Base-by-base conservation (phyloP, 2,888 invertebrate species). In the Lissonota sp. region DNA sequence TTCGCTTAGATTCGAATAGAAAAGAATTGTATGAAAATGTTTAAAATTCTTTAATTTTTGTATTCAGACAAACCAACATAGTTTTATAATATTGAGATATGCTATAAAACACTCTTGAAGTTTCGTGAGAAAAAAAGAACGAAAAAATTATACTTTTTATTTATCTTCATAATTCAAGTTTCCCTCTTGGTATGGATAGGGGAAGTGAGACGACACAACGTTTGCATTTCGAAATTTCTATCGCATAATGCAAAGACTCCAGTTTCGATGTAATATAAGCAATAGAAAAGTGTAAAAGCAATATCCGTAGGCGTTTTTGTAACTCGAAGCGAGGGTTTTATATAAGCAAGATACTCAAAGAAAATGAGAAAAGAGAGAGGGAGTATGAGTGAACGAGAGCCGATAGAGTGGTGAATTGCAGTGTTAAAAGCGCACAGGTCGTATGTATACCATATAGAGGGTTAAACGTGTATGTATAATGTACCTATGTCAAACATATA, bases 351-450 rank as follows among this genome's bases (percentile, higher is more conserved):
- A 16, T 44, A 40, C 40, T 60, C 16, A 53, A 12, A 57, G 46
- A 42, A 40, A 57, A 44, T 51, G 26, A 57, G 44, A 62, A 26
- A 26, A 26, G 10, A n/a, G 51, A 39, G 39, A 55, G 44, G 37
- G 66, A 39, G 14, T 46, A 57, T 10, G 14, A 16, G 64, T 16
- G 46, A 39, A 60, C 26, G 16, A 53, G 57, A 46, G 72, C 64
- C 70, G 67, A 62, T 58, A 53, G 63, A 75, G 74, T 53, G 60
- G 78, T 46, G 57, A 73, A 77, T 75, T 63, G 74, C 77, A 14
- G 46, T 51, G 69, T 80, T 79, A 80, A 79, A 82, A 71, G 71
- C 67, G 71, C 67, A 70, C 60, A 62, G 46, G 55, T 51, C 44
- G 37, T 66, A 51, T 62, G 60, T 53, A 51, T 39, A 44, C 37